Conservation (phyloP, 2,888 invertebrate genomes). For the Spisula solida region DNA sequence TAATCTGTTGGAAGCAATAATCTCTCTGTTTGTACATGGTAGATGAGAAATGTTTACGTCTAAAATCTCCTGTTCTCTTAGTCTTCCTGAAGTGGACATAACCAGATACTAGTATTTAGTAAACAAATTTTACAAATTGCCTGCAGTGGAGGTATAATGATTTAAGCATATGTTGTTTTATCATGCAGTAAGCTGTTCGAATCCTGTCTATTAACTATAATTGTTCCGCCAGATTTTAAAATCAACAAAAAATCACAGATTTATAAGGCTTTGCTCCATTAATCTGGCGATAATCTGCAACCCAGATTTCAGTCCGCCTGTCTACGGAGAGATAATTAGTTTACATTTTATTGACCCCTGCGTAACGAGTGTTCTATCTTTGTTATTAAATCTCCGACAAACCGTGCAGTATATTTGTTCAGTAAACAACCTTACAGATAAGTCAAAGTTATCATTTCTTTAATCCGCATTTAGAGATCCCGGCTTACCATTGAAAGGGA, state of each 20-base stretch:
- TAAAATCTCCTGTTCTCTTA: no score
- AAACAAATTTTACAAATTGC: no score
- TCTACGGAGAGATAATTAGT: constrained; percentile 42
- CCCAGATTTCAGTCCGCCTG: constrained; percentile 23
- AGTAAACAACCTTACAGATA: constrained; percentile 50
- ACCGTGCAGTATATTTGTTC: constrained; percentile 42
- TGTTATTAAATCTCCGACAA: constrained; percentile 48
- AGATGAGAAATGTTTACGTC: no score
- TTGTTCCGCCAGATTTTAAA: constrained; percentile 16
- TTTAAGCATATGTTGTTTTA: not conserved
- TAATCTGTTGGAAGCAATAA: no score
- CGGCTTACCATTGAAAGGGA: constrained; percentile 40
- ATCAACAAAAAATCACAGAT: not conserved
- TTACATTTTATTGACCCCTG: constrained; percentile 41
- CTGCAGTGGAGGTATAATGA: no score
- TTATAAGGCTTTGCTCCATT: constrained; percentile 24
- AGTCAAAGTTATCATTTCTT: constrained; percentile 35
- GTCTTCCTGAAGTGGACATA: no score
- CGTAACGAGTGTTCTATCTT: constrained; percentile 42
- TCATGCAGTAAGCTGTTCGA: not conserved
- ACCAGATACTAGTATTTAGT: no score
- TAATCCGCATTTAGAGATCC: constrained; percentile 50
- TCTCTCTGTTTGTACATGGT: no score
- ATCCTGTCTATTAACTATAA: not conserved
- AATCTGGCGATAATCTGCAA: constrained; percentile 35